Percentiles rank a stretch among this genome's conserved stretches.
Evolutionary conservation across 1,140 invertebrate species (phyloP).

Genomic region (Lethrus apterus): DNA sequence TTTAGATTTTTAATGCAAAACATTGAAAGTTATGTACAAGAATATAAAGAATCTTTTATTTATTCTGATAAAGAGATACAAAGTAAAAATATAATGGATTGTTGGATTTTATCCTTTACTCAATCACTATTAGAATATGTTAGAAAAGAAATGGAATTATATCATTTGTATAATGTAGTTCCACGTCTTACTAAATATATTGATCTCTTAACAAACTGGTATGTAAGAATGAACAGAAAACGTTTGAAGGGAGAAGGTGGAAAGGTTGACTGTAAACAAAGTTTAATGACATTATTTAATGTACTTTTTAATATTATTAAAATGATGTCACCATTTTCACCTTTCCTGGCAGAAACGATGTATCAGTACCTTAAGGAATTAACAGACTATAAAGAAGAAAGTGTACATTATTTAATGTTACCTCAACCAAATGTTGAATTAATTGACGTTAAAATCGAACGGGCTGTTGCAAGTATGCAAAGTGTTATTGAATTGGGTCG

Average conservation of each 20-base stretch:
- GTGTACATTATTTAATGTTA: conserved; percentile 86
- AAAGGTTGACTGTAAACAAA: conserved; percentile 70
- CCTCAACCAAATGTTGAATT: conserved; percentile 62
- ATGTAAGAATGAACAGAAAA: conserved; percentile 93
- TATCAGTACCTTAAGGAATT: conserved; percentile 76
- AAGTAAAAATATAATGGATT: conserved; percentile 84
- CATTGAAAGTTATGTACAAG: conserved; percentile 70
- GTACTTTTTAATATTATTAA: conserved; percentile 85
- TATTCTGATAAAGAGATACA: conserved; percentile 56
- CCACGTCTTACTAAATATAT: conserved; percentile 92
- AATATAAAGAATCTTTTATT: conserved; percentile 54
- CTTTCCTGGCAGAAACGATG: conserved; percentile 94
- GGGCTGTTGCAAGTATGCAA: conserved; percentile 88
- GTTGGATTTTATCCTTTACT: conserved; percentile 95
- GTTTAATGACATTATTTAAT: conserved; percentile 80
- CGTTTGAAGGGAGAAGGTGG: conserved; percentile 83
- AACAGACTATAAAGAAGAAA: conserved; percentile 48
- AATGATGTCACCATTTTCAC: conserved; percentile 95
- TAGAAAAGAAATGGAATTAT: conserved; percentile 87
- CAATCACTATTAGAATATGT: conserved; percentile 88
- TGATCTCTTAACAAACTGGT: conserved; percentile 96
- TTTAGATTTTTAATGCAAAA: conserved; percentile 95
- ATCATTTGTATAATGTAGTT: conserved; percentile 92
- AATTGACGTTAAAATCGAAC: conserved; percentile 84
- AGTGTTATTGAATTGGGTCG: conserved; percentile 90